A percentile compares a stretch with the other conserved stretches of the same genome.
Conservation (phyloP, 2,888 invertebrate genomes). For the Limnephilus auricula region DNA sequence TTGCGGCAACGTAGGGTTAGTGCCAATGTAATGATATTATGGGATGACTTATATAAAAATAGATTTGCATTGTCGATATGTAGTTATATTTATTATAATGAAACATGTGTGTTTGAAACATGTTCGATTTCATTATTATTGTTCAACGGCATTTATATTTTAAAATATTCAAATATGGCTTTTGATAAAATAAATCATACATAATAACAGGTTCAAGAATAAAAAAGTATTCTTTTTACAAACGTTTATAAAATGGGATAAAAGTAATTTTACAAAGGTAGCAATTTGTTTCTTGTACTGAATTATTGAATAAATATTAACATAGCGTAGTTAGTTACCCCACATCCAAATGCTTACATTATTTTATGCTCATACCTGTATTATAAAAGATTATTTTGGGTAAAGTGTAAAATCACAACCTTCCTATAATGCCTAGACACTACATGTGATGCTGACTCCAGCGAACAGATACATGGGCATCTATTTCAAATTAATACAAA, state of each 20-base stretch:
- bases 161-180: background rate
- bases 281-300: background rate
- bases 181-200: background rate
- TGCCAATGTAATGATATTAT: background rate
- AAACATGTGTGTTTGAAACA: background rate
- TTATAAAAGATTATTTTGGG: background rate
- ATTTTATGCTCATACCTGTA: background rate
- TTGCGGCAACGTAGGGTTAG: background rate
- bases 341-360: background rate
- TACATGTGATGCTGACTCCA: background rate
- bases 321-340: background rate
- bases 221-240: background rate
- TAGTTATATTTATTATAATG: background rate
- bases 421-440: background rate
- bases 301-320: background rate
- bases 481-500: background rate
- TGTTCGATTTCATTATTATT: background rate
- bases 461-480: background rate
- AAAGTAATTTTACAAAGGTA: background rate
- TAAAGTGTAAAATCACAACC: background rate
- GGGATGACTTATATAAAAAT: background rate
- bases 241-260: background rate
- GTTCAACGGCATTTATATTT: constrained; percentile 2
- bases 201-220: background rate
- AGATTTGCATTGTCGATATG: background rate